Evolutionary conservation across 2,888 invertebrate species (phyloP), one percentile per base, ranked within the genome.

Genomic region (Synergus umbraculus): DNA sequence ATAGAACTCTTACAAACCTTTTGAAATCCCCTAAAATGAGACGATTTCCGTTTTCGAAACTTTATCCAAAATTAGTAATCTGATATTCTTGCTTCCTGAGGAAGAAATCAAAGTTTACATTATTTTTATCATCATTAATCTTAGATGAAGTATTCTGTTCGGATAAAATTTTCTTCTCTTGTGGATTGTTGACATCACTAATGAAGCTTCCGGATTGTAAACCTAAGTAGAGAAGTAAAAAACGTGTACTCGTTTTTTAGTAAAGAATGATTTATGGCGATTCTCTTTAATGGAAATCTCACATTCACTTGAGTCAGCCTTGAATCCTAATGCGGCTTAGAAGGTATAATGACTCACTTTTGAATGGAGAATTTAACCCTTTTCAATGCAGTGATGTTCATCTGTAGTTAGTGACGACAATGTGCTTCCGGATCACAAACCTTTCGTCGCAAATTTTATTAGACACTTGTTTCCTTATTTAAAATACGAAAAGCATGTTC

Each of bases 251-350:
- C 41, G 10, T n/a, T n/a, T n/a, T n/a, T n/a, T n/a, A 18, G 43
- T 41, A n/a, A 66, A n/a, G 13, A 44, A 66, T 66, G 66, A 66
- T 44, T 66, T 66, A 66, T 44, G 43, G 18, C 37, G 37, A 66
- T 41, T 44, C 66, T 22, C 10, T 66, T 66, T 66, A 66, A 66
- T 66, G 66, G 43, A 41, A 66, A 66, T 66, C 18, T 66, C 41
- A 37, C 66, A 66, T 66, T 66, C 41, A 41, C 15, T 66, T 44
- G 4, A 66, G 66, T 22, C 37, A 15, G n/a, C 9, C 4, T 66
- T n/a, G 66, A 43, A n/a, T 41, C 37, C 18, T 66, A 41, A 66
- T 66, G n/a, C n/a, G 66, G 66, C n/a, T 41, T 15, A 66, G 15
- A 8, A 66, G 4, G 41, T 41, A 66, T 18, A 41, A 66, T 37